These are phyloP conservation scores for Lucilia sericata DNA, from an alignment of 1,140 invertebrate genomes.

Conservation along the genomic window DNA sequence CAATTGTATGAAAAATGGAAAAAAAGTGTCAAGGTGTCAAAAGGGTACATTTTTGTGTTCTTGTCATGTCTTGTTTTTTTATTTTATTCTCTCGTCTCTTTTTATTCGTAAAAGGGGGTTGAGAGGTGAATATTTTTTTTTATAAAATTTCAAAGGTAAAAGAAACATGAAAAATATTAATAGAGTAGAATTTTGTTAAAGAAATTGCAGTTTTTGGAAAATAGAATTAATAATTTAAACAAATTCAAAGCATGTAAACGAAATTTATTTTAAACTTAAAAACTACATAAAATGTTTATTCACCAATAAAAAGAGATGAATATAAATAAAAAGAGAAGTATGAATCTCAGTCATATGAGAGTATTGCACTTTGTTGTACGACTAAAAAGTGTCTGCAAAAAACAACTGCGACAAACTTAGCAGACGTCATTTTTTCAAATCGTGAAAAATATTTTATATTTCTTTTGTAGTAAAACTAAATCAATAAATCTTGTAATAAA, in stretches of 20 bases:
- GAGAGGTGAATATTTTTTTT: conserved; percentile 1
- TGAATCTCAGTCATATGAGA: neutral
- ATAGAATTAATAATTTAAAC: neutral
- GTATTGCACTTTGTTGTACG: conserved; percentile 6
- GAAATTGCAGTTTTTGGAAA: neutral
- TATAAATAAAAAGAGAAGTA: neutral
- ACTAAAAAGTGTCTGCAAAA: conserved; percentile 11
- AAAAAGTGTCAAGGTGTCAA: conserved; percentile 40
- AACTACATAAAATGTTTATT: neutral
- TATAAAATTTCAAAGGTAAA: neutral
- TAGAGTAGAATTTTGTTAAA: neutral
- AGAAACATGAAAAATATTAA: neutral
- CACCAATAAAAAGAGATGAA: neutral
- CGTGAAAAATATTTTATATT: neutral
- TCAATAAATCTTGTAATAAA: neutral
- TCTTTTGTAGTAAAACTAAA: neutral
- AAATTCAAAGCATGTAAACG: neutral
- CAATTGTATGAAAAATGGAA: neutral
- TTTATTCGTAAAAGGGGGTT: conserved; percentile 33
- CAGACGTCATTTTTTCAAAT: conserved; percentile 14
- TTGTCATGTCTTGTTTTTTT: conserved; percentile 18
- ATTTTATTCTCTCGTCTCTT: neutral
- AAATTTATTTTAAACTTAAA: neutral
- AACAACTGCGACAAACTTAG: neutral
- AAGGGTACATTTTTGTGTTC: conserved; percentile 35